A percentile compares a stretch with the other conserved stretches of the same genome.
These are phyloP conservation scores for Microplitis demolitor DNA, from an alignment of 1,140 invertebrate genomes.

Conservation along the genomic window DNA sequence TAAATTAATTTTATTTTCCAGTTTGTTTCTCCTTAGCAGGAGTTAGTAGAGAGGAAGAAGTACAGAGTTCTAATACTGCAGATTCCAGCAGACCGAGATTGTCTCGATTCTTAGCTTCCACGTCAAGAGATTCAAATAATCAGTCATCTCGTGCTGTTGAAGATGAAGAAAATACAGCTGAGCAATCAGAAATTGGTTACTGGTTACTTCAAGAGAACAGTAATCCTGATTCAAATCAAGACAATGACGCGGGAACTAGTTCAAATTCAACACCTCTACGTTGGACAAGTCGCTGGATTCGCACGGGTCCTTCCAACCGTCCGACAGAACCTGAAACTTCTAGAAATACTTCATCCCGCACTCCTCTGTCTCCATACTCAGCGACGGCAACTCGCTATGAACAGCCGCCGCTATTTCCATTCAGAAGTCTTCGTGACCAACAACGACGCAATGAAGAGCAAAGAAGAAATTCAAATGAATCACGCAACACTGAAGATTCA, in stretches of 20 bases:
- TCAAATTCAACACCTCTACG: conserved; percentile 33
- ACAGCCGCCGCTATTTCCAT: conserved; percentile 49
- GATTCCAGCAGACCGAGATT: background rate
- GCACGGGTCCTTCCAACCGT: conserved; percentile 40
- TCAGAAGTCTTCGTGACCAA: conserved; percentile 46
- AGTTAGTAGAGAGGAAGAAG: background rate
- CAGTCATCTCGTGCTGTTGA: background rate
- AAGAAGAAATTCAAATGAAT: too few relatives aligned
- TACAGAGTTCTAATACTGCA: background rate
- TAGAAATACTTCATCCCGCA: conserved; percentile 8
- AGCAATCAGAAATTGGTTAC: conserved; percentile 54
- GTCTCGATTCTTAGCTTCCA: background rate
- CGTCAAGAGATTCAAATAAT: conserved; percentile 5
- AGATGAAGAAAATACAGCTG: conserved; percentile 36
- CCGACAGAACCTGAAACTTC: background rate
- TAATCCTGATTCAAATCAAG: conserved; percentile 51
- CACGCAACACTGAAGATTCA: too few relatives aligned
- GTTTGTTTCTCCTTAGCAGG: background rate
- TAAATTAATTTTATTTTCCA: background rate
- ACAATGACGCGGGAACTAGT: conserved; percentile 24
- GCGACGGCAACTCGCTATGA: conserved; percentile 46
- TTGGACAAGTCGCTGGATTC: conserved; percentile 53
- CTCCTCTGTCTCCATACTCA: conserved; percentile 44
- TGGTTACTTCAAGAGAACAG: conserved; percentile 57
- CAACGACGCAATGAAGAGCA: conserved; percentile 2